These are phyloP conservation scores for Chymomyza fuscimana DNA, from an alignment of 2,888 invertebrate genomes.

Conservation along the genomic window DNA sequence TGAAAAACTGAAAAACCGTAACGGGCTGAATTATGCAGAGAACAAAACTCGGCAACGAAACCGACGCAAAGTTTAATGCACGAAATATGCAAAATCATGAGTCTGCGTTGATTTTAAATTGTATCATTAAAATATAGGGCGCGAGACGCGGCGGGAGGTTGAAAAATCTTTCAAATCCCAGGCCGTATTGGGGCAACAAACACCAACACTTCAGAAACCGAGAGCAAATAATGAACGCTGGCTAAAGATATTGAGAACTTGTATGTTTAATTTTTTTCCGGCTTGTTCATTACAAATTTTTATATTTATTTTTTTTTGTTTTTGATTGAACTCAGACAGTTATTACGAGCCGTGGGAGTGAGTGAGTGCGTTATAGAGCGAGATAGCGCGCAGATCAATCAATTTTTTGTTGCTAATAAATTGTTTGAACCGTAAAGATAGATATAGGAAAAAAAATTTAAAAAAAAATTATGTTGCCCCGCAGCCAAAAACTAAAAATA, in stretches of 20 bases:
- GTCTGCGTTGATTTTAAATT: slow-evolving; percentile 74
- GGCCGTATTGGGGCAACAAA: neutral
- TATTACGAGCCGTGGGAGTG: slow-evolving; percentile 27
- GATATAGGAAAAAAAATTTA: neutral
- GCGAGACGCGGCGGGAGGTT: slow-evolving; percentile 17
- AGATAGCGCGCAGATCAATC: slow-evolving; percentile 56
- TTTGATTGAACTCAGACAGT: slow-evolving; percentile 57
- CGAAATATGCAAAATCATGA: slow-evolving; percentile 72
- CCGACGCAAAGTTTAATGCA: slow-evolving; percentile 60
- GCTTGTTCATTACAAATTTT: slow-evolving; percentile 70
- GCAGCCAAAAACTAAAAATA: slow-evolving; percentile 34
- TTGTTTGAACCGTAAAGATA: slow-evolving; percentile 34
- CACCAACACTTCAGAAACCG: neutral
- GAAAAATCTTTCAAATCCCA: slow-evolving; percentile 22
- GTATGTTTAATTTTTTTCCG: slow-evolving; percentile 60
- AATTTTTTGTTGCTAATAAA: slow-evolving; percentile 66
- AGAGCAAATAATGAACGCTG: slow-evolving; percentile 6
- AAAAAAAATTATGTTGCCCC: neutral
- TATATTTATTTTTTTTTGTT: too few relatives aligned
- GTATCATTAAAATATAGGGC: slow-evolving; percentile 67
- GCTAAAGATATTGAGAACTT: slow-evolving; percentile 13
- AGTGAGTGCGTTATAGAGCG: neutral
- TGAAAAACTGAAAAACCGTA: slow-evolving; percentile 50
- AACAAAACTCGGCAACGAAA: slow-evolving; percentile 34
- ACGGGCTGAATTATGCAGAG: slow-evolving; percentile 62